Conservation (phyloP, 2,888 invertebrate species). For the Criorhina ranunculi region DNA sequence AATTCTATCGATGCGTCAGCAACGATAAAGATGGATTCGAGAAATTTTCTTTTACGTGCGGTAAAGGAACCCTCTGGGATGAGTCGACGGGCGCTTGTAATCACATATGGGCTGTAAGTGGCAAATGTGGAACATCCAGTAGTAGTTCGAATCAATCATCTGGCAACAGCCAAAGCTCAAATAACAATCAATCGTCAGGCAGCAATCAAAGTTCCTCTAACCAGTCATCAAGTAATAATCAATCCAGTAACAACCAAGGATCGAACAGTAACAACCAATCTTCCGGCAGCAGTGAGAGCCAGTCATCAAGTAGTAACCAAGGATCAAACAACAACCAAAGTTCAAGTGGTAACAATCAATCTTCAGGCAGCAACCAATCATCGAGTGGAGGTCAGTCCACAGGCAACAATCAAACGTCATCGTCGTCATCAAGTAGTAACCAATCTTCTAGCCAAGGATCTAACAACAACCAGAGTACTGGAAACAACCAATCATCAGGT, state of each 20-base stretch:
- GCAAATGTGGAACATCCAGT: conserved; percentile 59
- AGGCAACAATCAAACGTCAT: conserved; percentile 16
- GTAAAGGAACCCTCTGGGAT: conserved; percentile 87
- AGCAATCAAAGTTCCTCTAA: conserved; percentile 56
- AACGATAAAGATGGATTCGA: conserved; percentile 86
- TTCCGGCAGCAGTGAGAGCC: conserved; percentile 33
- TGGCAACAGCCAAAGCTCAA: conserved; percentile 9
- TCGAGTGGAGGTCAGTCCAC: conserved; percentile 55
- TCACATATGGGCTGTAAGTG: conserved; percentile 76
- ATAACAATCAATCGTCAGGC: conserved; percentile 67
- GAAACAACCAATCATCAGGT: conserved; percentile 49
- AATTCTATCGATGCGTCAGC: conserved; percentile 88
- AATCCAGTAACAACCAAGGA: conserved; percentile 50
- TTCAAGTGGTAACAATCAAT: conserved; percentile 45
- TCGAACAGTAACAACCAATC: conserved; percentile 54
- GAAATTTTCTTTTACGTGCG: conserved; percentile 87
- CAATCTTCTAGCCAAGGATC: conserved; percentile 28
- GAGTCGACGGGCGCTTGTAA: conserved; percentile 79
- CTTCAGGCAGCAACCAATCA: conserved; percentile 50
- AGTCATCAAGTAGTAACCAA: conserved; percentile 39
- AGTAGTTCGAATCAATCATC: conserved; percentile 66
- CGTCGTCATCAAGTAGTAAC: conserved; percentile 48
- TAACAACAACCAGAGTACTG: background rate
- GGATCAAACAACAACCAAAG: conserved; percentile 49
- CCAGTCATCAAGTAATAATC: conserved; percentile 54